Evolutionary conservation across 1,140 invertebrate genomes (phyloP), one percentile per base, ranked within the genome.

Genomic region (Bursaphelenchus mucronatus): DNA sequence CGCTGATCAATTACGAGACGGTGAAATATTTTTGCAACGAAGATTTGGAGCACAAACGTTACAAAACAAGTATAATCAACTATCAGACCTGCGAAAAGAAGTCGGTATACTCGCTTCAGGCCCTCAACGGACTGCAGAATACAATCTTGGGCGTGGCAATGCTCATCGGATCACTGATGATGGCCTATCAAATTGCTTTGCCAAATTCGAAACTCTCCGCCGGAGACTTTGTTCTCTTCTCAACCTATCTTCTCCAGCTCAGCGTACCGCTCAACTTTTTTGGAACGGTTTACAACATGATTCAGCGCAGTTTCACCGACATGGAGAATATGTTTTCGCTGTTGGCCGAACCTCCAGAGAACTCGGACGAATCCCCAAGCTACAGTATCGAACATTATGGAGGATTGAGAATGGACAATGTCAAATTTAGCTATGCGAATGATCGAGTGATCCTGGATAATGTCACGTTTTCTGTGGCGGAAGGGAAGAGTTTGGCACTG

Each of bases 301-400:
- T 97, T 67, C 94, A 97, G 78, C 91, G 92, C 81, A 91, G 93
- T 79, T 97, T 98, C 79, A 88, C 97, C 30, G 94, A 97, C 75
- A 97, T 97, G 94, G 94, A 97, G 84, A 97, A 97, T 81, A 97
- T 98, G 94, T 93, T 97, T 83, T 92, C 96, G 61, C 81, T 98
- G 53, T 83, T 98, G 55, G 86, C 88, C 55, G 89, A 93, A 81
- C 89, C 68, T 19, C 45, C 52, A 50, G 57, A 59, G 40, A 6
- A 30, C 5, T 30, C 30, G 30, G 30, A 30, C 30, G 57, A 21
- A 44, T 19, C 13, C 1, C 17, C 41, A 43, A 1, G 69, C 66
- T 46, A 83, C 81, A 74, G 85, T 5, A 74, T 87, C 13, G 92
- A 97, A 84, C 86, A 87, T 0, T 87, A 88, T 0, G 87, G 88